Evolutionary conservation across 1,140 invertebrate genomes (phyloP), one percentile per base, ranked within the genome.

Genomic region (Colletes gigas): DNA sequence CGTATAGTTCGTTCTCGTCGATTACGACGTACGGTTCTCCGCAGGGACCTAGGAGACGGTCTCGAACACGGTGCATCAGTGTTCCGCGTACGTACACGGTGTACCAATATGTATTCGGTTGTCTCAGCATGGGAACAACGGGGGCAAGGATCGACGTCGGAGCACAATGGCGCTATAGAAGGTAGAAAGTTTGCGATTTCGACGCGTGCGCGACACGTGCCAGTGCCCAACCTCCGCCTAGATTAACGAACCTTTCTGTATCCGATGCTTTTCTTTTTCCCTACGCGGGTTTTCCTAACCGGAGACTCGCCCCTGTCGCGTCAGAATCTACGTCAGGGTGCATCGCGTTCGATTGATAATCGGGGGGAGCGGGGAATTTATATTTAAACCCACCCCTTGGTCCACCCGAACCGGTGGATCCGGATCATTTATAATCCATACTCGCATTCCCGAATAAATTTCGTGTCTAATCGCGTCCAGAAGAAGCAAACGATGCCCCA

Each of bases 111-210:
- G 52, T 67, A 39, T 67, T 52, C 19, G 75, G 19, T 12, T 14
- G 62, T n/a, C 72, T 81, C 72, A 69, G 76, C 62, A 81, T 81
- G 72, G 73, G 79, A 81, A 77, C 63, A 68, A 76, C 70, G 12
- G 52, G 78, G 62, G 62, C 44, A 47, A 15, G 41, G 52, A 1
- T 41, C 52, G 52, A 9, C 10, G 41, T 57, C 2, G 47, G 54
- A 68, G 54, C 17, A 81, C 79, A 81, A 81, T 81, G 79, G 30
- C 47, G 47, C 73, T 19, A 77, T 68, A 62, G 72, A 69, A 81
- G 79, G 65, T 77, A 81, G 73, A 81, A 81, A 81, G 76, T 81
- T 81, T 68, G 73, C 79, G 79, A 81, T 76, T 75, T 69, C 30
- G 72, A 80, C 78, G 78, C 78, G 78, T 80, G 78, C 72, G 60